Evolutionary conservation across 2,797 vertebrate genomes (phyloP).

Genomic region (Rhadinocentrus ornatus): DNA sequence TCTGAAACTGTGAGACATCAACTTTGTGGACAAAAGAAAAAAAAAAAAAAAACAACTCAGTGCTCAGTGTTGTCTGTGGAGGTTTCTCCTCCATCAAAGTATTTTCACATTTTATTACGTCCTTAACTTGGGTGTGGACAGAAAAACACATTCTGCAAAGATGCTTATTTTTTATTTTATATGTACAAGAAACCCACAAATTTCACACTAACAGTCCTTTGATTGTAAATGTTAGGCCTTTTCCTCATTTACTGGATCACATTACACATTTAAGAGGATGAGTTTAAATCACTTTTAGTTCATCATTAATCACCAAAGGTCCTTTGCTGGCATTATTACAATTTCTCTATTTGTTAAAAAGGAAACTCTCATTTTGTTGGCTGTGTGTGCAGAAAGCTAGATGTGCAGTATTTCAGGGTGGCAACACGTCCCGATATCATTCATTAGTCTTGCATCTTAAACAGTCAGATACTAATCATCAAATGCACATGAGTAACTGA

Average conservation of each 20-base stretch:
- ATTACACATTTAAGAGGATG: slow-evolving; percentile 24
- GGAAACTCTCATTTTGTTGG: slow-evolving; percentile 29
- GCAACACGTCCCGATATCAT: slow-evolving; percentile 51
- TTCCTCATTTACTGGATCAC: slow-evolving; percentile 26
- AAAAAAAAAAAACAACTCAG: slow-evolving; percentile 50
- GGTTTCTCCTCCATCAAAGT: slow-evolving; percentile 26
- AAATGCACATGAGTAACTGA: slow-evolving; percentile 70
- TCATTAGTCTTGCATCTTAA: slow-evolving; percentile 63
- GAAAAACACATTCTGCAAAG: slow-evolving; percentile 25
- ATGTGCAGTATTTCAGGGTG: slow-evolving; percentile 47
- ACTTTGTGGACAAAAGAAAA: slow-evolving; percentile 18
- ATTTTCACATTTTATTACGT: slow-evolving; percentile 39
- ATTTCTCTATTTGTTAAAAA: slow-evolving; percentile 25
- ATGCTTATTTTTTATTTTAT: slow-evolving; percentile 1
- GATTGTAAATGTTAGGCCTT: slow-evolving; percentile 23
- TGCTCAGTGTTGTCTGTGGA: slow-evolving; percentile 44
- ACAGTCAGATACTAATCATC: slow-evolving; percentile 65
- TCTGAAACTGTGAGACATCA: slow-evolving; percentile 54
- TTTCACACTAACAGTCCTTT: slow-evolving; percentile 6
- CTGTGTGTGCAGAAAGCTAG: slow-evolving; percentile 32
- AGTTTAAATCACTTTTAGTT: slow-evolving; percentile 28
- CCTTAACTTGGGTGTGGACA: slow-evolving; percentile 30
- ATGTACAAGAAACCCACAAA: slow-evolving; percentile 26
- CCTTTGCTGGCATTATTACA: background rate
- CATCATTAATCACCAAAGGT: background rate